Conservation (phyloP, 2,113 vertebrate genomes). For the Carlito syrichta region DNA sequence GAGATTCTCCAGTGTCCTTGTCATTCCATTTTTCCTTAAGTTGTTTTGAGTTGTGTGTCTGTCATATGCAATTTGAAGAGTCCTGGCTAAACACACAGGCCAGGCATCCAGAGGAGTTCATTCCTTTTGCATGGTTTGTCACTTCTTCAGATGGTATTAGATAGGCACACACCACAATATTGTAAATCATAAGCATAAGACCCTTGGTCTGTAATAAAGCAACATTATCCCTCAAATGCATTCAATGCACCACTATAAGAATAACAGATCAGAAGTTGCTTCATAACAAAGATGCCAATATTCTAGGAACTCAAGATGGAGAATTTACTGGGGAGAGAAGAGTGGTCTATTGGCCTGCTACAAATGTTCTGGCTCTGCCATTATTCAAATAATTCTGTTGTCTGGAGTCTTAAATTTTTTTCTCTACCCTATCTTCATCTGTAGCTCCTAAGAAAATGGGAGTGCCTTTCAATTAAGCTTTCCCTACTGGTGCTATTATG, state of each 20-base stretch:
- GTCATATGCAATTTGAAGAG: background rate
- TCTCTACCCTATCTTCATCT: background rate
- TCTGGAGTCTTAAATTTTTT: background rate
- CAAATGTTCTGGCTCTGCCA: background rate
- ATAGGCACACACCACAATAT: too few relatives aligned
- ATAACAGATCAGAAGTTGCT: constrained; percentile 32
- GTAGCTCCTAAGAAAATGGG: background rate
- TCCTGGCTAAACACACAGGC: background rate
- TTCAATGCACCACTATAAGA: background rate
- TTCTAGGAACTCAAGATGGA: constrained; percentile 21
- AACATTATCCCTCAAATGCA: background rate
- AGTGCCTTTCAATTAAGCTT: background rate
- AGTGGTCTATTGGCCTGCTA: background rate
- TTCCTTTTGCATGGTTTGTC: background rate
- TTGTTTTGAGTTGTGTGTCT: background rate
- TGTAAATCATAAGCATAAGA: constrained; percentile 18
- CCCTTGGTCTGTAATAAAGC: background rate
- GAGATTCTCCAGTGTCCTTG: background rate
- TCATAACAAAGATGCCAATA: constrained; percentile 43
- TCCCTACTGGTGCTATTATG: background rate
- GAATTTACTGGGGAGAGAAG: constrained; percentile 35
- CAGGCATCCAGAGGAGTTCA: background rate
- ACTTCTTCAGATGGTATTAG: background rate
- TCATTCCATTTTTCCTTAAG: background rate
- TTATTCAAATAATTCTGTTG: constrained; percentile 48